phyloP scores from a whole-genome alignment of 1,140 invertebrate genomes.

The Drosophila cardini region DNA sequence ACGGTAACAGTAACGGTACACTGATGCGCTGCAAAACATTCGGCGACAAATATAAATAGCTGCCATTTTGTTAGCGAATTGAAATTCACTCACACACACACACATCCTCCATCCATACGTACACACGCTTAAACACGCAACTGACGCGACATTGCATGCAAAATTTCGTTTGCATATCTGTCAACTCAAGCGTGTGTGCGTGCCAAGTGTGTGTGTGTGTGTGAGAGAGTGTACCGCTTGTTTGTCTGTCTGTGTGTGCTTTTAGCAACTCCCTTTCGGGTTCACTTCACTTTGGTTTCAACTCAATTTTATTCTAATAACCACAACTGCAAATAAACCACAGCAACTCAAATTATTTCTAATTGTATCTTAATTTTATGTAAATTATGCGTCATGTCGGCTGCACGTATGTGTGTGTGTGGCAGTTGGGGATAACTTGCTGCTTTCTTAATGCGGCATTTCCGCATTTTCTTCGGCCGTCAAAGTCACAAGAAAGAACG shows the following conservation, averaged over 20 bases:
- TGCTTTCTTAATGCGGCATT: constrained; percentile 1
- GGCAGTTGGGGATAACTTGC: neutral
- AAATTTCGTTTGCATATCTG: constrained; percentile 59
- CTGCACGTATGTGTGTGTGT: neutral
- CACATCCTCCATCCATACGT: neutral
- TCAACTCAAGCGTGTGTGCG: constrained; percentile 12
- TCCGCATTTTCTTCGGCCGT: constrained; percentile 36
- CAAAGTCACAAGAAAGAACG: constrained; percentile 64
- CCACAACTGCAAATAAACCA: constrained; percentile 1
- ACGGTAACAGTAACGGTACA: too few relatives aligned
- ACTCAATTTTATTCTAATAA: constrained; percentile 38
- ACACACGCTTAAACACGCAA: constrained; percentile 6
- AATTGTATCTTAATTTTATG: constrained; percentile 57
- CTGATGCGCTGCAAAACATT: neutral
- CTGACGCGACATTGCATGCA: constrained; percentile 63
- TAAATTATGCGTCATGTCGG: constrained; percentile 34
- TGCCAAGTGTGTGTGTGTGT: neutral
- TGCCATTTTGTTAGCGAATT: constrained; percentile 50
- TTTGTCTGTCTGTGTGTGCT: constrained; percentile 15
- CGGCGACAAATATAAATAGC: constrained; percentile 50
- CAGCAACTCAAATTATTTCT: constrained; percentile 21
- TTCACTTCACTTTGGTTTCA: constrained; percentile 32
- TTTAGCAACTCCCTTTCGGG: constrained; percentile 38
- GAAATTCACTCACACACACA: constrained; percentile 31
- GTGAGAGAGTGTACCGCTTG: neutral